Evolutionary conservation across 2,888 invertebrate genomes (phyloP), one percentile per base, ranked within the genome.

Genomic region (Carpatolechia fugitivella): DNA sequence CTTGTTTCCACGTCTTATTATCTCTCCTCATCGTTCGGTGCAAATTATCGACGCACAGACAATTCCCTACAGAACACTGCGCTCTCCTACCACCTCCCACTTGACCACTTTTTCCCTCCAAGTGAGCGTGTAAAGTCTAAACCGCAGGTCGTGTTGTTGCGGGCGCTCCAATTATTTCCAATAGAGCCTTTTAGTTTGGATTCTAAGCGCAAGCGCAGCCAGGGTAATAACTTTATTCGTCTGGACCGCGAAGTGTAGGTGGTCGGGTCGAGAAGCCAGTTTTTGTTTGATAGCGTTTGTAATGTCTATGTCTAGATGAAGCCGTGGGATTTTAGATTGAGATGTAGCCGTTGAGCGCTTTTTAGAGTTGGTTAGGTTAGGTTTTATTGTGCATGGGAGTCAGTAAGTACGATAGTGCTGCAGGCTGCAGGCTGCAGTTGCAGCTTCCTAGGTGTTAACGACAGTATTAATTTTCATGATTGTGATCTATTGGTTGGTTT

Each of bases 151-250:
- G 53, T 44, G 53, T 29, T 38, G 38, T 33, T 46, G 36, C 10
- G 14, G 46, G 20, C 31, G 35, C 33, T 52, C 46, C 53, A 53
- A 53, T 53, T 53, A 53, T 36, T 53, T 46, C 35, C 11, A 40
- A 54, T 54, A 48, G 54, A 48, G 54, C 14, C 11, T 48, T 47
- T 54, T 18, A 54, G 54, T 38, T 54, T 47, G 16, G 33, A 14
- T 49, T 20, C 20, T n/a, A 24, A 13, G 10, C 24, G 44, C 6
- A 24, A 24, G 24, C 24, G 6, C 24, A 4, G n/a, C 24, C 24
- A 14, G 38, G 3, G 48, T 49, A 49, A 49, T 49, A 49, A 49
- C 48, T 49, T 49, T 24, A 49, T 49, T 20, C 48, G 11, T 33
- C 30, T 35, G 33, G 35, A 49, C 48, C 48, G 35, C 48, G 31